A percentile compares a stretch with the other conserved stretches of the same genome.
phyloP scores from a whole-genome alignment of 2,113 vertebrate genomes.

The Melanerpes formicivorus region DNA sequence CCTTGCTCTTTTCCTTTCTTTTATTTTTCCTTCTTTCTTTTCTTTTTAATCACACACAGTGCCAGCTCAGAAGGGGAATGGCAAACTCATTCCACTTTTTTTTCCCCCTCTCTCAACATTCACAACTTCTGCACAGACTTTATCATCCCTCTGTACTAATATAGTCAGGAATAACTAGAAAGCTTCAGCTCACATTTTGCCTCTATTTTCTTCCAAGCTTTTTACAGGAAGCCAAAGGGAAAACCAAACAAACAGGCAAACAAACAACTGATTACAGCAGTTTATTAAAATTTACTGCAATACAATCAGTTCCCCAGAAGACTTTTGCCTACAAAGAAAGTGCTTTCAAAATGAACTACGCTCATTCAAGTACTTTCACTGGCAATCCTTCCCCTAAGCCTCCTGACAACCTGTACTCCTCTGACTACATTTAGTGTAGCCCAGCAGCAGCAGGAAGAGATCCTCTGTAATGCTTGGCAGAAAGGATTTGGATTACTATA shows the following conservation, averaged over 20 bases:
- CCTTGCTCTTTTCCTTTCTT: no score
- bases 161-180: neutral
- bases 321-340: neutral
- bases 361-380: neutral
- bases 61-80: neutral
- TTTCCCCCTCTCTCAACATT: neutral
- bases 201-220: neutral
- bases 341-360: neutral
- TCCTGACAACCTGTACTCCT: neutral
- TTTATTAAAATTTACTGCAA: neutral
- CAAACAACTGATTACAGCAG: neutral
- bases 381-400: neutral
- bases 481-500: conserved; percentile 46
- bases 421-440: neutral
- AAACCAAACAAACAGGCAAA: neutral
- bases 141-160: neutral
- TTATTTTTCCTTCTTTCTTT: no score
- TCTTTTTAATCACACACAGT: neutral
- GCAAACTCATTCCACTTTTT: neutral
- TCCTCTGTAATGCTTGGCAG: conserved; percentile 44
- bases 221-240: neutral
- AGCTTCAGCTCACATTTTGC: neutral
- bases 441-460: conserved; percentile 33
- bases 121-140: neutral
- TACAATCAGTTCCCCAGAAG: neutral